A percentile compares a stretch with the other conserved stretches of the same genome.
phyloP scores from a whole-genome alignment of 2,113 vertebrate species.

The Malurus cyaneus region DNA sequence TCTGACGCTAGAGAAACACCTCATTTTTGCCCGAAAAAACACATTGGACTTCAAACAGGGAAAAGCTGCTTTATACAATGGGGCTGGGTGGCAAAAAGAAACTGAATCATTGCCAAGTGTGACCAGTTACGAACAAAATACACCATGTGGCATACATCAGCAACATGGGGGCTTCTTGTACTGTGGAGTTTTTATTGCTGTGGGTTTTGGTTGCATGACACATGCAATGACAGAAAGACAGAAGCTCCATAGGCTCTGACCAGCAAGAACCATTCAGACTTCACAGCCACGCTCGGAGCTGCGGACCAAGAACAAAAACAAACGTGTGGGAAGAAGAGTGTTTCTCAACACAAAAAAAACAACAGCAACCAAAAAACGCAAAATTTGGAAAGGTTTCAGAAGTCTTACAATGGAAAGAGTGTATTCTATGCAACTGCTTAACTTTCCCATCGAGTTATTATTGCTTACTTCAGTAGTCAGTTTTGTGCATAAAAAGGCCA shows the following conservation, averaged over 20 bases:
- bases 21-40: background rate
- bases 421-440: background rate
- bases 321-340: background rate
- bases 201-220: background rate
- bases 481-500: background rate
- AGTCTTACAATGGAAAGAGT: conserved; percentile 28
- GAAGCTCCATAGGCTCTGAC: conserved; percentile 28
- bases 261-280: background rate
- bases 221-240: conserved; percentile 42
- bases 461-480: conserved; percentile 23
- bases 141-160: conserved; percentile 47
- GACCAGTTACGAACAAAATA: conserved; percentile 33
- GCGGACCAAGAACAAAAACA: background rate
- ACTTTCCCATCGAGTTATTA: background rate
- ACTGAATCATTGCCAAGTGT: conserved; percentile 34
- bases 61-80: background rate
- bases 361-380: background rate
- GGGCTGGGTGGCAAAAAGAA: conserved; percentile 20
- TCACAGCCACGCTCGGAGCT: background rate
- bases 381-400: conserved; percentile 34
- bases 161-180: background rate
- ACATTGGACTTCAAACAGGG: background rate
- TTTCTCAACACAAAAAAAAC: background rate
- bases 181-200: conserved; percentile 53
- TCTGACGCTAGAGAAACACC: background rate